Evolutionary conservation across 2,888 invertebrate genomes (phyloP), one percentile per base, ranked within the genome.

Genomic region (Plusia festucae): DNA sequence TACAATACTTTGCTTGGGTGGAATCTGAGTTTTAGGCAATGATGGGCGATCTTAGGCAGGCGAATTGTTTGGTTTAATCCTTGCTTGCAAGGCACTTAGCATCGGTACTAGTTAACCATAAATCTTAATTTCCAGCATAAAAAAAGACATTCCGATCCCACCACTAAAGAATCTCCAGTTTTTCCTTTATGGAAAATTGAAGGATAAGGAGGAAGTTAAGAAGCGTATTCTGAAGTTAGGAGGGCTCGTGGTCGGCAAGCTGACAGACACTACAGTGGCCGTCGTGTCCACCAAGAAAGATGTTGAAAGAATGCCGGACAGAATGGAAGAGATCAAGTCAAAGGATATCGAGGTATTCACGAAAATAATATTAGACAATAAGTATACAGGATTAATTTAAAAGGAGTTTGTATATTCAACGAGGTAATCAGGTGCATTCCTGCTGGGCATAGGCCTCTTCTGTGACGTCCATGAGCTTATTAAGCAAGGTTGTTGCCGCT

Each of bases 161-260:
- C 96, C 98, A 0, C 88, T 99, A 20, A 97, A 97, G 79, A 96
- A 97, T 69, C 96, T 98, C 90, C 96, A 97, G 83, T 98, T 99
- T 90, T 96, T 96, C 46, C 86, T 98, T 24, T 91, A 96, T 59
- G 97, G 97, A 0, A 94, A 96, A 62, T 89, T 96, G 34, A 88
- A 95, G 7, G 92, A 94, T 8, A 97, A 97, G 78, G 96, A 96
- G 0, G 95, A 96, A 0, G 77, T 98, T 0, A 97, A 97, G 78
- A 96, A 95, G 46, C 95, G 96, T 53, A 97, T 99, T 51, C 86
- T 95, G 22, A 96, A 96, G 68, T 88, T 98, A 59, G 99, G 99
- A 0, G 99, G 99, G 0, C 96, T 96, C 70, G 96, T 98, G 0
- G 94, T 95, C 0, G 93, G 94, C 3, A 97, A 97, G 87, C 93